A percentile compares a stretch with the other conserved stretches of the same genome.
Conservation (phyloP, 2,113 vertebrate genomes). For the Pagrus major region DNA sequence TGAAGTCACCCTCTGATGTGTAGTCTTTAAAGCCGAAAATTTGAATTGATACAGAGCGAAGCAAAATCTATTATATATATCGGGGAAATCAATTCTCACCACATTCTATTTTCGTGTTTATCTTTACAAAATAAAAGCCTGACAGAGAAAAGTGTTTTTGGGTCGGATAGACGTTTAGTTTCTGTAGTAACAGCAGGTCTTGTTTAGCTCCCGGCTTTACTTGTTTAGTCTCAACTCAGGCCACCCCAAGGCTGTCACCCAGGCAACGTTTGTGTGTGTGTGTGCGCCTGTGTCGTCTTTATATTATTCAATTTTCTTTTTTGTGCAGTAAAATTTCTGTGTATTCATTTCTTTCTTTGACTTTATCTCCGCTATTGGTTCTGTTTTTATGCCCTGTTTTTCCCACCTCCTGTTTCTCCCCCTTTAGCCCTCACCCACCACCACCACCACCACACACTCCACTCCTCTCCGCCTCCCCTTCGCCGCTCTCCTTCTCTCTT, state of each 20-base stretch:
- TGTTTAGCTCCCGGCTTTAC: conserved; percentile 55
- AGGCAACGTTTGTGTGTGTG: conserved; percentile 35
- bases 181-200: conserved; percentile 45
- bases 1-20: conserved; percentile 69
- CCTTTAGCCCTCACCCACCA: background rate
- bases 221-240: conserved; percentile 68
- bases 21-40: conserved; percentile 50
- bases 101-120: background rate
- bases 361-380: conserved; percentile 50
- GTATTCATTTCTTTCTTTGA: conserved; percentile 51
- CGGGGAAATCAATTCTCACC: conserved; percentile 24
- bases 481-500: conserved; percentile 32
- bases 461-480: conserved; percentile 22
- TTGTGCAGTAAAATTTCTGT: conserved; percentile 35
- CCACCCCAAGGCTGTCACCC: conserved; percentile 70
- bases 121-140: background rate
- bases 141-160: background rate
- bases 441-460: background rate
- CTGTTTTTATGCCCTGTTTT: conserved; percentile 27
- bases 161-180: conserved; percentile 29
- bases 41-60: conserved; percentile 31
- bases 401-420: conserved; percentile 19
- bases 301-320: conserved; percentile 47
- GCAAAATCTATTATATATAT: conserved; percentile 41
- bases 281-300: conserved; percentile 25